A percentile compares a stretch with the other conserved stretches of the same genome.
Conservation (phyloP, 2,888 invertebrate genomes). For the Macrosoma leucophasiata region DNA sequence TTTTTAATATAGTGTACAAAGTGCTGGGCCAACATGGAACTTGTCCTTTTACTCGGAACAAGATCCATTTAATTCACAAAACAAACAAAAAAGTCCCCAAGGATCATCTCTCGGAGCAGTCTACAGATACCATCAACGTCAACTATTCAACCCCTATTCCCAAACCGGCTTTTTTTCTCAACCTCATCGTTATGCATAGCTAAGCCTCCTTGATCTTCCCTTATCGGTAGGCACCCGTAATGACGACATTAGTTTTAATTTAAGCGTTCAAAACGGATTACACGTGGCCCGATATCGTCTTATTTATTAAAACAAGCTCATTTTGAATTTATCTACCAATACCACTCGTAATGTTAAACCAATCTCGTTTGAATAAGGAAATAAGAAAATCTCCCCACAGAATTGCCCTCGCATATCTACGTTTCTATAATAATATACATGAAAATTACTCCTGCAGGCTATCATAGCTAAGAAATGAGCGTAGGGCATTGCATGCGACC, state of each 20-base stretch:
- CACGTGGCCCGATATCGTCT: neutral
- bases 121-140: too few species aligned
- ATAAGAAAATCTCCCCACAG: conserved; percentile 44
- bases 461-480: conserved; percentile 46
- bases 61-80: too few species aligned
- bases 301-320: too few species aligned
- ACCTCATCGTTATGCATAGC: conserved; percentile 32
- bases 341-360: too few species aligned
- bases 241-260: conserved; percentile 24
- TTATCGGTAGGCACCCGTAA: conserved; percentile 25
- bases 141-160: conserved; percentile 29
- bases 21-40: too few species aligned
- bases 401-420: conserved; percentile 38
- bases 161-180: conserved; percentile 9
- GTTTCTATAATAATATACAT: conserved; percentile 43
- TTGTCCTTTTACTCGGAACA: too few species aligned
- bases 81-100: too few species aligned
- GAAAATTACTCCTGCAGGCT: conserved; percentile 63
- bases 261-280: conserved; percentile 20
- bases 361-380: conserved; percentile 46
- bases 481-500: conserved; percentile 52
- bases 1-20: too few species aligned
- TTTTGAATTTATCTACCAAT: too few species aligned
- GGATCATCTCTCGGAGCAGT: too few species aligned
- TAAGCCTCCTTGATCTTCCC: conserved; percentile 26